These are phyloP conservation scores for Aurelia sp. DNA, from an alignment of 30 jellyfish, hydroid and myxozoan species.

Conservation along the genomic window DNA sequence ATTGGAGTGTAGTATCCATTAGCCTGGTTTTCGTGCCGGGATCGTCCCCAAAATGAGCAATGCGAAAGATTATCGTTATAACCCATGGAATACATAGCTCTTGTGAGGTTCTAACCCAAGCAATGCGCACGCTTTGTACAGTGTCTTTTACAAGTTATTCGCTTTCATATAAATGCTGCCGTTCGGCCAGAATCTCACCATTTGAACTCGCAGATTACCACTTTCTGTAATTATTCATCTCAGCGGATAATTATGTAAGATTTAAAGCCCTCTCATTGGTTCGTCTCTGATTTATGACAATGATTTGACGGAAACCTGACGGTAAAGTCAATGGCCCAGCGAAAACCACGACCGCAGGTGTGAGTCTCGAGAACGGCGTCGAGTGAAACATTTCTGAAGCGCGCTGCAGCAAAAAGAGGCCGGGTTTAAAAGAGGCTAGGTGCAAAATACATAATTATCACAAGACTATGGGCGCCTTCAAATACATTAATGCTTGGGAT, in stretches of 20 bases:
- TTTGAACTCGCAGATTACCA: constrained; percentile 72
- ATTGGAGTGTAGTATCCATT: constrained; percentile 75
- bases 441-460: too few relatives aligned
- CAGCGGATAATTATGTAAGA: constrained; percentile 63
- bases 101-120: background rate
- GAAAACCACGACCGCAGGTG: constrained; percentile 74
- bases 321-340: constrained; percentile 67
- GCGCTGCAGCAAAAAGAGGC: background rate
- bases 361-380: constrained; percentile 23
- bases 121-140: constrained; percentile 29
- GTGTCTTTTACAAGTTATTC: constrained; percentile 17
- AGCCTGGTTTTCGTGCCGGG: constrained; percentile 74
- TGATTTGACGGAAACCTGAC: constrained; percentile 74
- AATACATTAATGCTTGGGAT: background rate
- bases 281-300: constrained; percentile 74
- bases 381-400: constrained; percentile 8
- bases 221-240: constrained; percentile 63
- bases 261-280: constrained; percentile 64
- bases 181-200: constrained; percentile 46
- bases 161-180: constrained; percentile 23
- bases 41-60: constrained; percentile 81
- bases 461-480: too few relatives aligned
- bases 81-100: constrained; percentile 68
- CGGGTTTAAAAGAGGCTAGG: background rate
- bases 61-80: constrained; percentile 59